Conservation (phyloP, 1,140 invertebrate species). For the Sminthurinus signatus region DNA sequence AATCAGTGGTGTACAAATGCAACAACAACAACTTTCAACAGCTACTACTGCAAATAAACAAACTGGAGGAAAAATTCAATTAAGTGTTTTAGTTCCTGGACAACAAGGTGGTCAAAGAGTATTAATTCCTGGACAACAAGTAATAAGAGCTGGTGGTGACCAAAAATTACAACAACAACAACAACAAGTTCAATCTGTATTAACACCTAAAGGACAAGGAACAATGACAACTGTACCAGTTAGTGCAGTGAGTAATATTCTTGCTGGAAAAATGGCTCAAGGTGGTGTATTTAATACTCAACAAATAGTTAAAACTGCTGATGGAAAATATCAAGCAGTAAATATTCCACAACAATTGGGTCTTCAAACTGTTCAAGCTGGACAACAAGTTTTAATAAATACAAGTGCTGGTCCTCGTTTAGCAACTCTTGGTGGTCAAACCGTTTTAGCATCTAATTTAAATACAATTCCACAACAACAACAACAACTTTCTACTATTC, state of each 20-base stretch:
- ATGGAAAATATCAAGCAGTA: constrained; percentile 85
- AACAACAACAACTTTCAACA: no score
- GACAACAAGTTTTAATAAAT: constrained; percentile 1
- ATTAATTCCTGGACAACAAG: not conserved
- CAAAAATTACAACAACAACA: not conserved
- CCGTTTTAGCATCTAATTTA: not conserved
- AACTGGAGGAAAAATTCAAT: not conserved
- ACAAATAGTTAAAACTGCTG: constrained; percentile 83
- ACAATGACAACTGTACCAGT: no score
- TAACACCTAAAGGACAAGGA: no score
- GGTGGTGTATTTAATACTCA: constrained; percentile 21
- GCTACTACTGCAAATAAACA: not conserved
- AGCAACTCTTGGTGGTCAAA: not conserved
- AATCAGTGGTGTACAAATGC: no score
- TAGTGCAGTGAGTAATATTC: no score
- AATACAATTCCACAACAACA: not conserved
- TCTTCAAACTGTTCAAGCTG: constrained; percentile 39
- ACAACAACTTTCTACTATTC: not conserved
- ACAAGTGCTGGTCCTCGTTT: not conserved
- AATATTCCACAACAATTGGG: constrained; percentile 30
- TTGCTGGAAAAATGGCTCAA: no score
- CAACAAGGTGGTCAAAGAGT: not conserved
- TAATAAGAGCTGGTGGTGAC: no score
- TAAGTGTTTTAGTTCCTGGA: constrained; percentile 2
- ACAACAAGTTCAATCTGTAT: not conserved